These are phyloP conservation scores for Heliconius hermathena DNA, from an alignment of 1,140 invertebrate genomes.

Conservation along the genomic window DNA sequence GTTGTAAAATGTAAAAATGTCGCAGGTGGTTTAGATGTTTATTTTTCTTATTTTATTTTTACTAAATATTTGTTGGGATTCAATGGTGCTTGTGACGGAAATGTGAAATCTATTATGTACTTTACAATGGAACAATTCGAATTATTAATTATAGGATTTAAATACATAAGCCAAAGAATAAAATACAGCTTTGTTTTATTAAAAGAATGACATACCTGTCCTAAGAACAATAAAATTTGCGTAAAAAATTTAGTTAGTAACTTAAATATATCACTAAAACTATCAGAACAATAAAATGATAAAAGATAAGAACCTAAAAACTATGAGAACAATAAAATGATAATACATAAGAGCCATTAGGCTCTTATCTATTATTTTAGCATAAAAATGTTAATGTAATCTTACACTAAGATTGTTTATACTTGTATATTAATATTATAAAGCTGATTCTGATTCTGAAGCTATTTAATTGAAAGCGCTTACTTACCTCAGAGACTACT, in stretches of 20 bases:
- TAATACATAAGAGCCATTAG: no score
- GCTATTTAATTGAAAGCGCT: no score
- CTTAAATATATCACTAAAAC: not conserved
- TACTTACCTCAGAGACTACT: no score
- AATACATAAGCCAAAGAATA: slow-evolving; percentile 4
- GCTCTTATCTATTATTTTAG: no score
- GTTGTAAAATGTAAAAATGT: not conserved
- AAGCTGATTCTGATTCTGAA: no score
- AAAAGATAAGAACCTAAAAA: not conserved
- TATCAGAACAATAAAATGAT: not conserved
- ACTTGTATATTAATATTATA: no score
- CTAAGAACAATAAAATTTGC: not conserved
- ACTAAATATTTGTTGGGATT: not conserved
- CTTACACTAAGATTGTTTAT: no score
- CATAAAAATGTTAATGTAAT: not conserved
- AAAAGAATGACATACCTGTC: not conserved
- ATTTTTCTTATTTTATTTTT: not conserved
- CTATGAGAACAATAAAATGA: no score
- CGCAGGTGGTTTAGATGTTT: not conserved
- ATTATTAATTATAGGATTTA: not conserved
- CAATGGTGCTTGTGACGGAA: not conserved
- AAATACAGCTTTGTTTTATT: not conserved
- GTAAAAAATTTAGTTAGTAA: not conserved
- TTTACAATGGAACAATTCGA: not conserved
- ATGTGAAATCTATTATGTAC: not conserved